Evolutionary conservation across 2,797 vertebrate species (phyloP).

Genomic region (Sebastes baramenuke): DNA sequence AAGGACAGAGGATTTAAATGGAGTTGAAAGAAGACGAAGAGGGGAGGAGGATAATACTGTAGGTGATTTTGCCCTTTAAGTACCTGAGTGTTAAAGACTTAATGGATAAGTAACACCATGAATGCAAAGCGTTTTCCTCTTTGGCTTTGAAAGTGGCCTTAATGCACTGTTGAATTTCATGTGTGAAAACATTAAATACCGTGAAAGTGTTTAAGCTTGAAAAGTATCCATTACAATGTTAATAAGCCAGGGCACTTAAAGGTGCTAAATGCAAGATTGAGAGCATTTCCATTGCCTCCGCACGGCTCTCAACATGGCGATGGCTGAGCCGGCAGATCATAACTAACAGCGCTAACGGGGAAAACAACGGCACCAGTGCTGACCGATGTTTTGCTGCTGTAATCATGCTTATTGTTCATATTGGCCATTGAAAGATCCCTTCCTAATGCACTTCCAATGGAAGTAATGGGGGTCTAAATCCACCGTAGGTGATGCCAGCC

Average conservation of each 20-base stretch:
- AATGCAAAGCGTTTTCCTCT: slow-evolving; percentile 2
- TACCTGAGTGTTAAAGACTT: not conserved
- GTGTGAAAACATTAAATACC: not conserved
- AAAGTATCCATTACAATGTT: slow-evolving; percentile 8
- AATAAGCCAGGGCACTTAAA: not conserved
- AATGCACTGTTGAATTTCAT: not conserved
- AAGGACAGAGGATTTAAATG: not conserved
- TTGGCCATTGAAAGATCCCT: too few species aligned
- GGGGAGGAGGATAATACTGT: not conserved
- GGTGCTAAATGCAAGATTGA: too few species aligned
- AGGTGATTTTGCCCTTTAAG: not conserved
- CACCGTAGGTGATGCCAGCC: too few species aligned
- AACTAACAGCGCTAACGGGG: too few species aligned
- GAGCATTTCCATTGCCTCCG: too few species aligned
- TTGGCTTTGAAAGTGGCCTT: not conserved
- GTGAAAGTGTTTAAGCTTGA: not conserved
- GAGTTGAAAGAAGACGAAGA: not conserved
- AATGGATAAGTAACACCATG: not conserved
- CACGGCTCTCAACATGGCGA: too few species aligned
- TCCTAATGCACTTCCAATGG: too few species aligned
- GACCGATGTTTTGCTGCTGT: too few species aligned
- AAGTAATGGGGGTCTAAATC: too few species aligned
- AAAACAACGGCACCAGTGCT: too few species aligned
- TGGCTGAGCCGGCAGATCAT: too few species aligned
- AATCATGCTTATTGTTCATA: too few species aligned